Evolutionary conservation across 1,140 invertebrate species (phyloP).

Genomic region (Planococcus citri): DNA sequence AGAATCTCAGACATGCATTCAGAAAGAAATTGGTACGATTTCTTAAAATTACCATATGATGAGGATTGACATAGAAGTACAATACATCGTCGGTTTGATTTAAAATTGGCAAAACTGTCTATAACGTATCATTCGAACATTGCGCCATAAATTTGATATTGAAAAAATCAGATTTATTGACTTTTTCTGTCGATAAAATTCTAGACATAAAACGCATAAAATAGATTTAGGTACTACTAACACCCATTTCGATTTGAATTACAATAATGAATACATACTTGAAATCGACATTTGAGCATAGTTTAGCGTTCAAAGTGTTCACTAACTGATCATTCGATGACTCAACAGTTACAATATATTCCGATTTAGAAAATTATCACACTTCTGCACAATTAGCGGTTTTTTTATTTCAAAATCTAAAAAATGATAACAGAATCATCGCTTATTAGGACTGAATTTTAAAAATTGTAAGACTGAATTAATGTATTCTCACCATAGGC

Average conservation of each 20-base stretch:
- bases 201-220: no score
- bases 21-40: no score
- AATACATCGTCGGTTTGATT: neutral
- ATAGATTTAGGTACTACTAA: no score
- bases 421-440: neutral
- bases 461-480: neutral
- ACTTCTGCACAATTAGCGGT: neutral
- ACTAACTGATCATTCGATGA: neutral
- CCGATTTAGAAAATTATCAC: neutral
- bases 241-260: neutral
- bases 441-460: neutral
- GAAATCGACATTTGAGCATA: neutral
- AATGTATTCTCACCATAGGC: constrained; percentile 46
- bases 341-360: neutral
- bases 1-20: no score
- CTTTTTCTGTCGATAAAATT: neutral
- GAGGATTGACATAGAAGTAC: neutral
- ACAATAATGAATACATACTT: neutral
- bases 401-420: neutral
- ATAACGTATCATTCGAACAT: neutral
- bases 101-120: neutral
- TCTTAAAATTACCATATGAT: neutral
- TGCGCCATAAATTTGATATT: neutral
- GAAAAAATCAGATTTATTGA: neutral
- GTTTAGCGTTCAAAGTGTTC: neutral